Percentiles rank a stretch among this genome's conserved stretches.
Conservation (phyloP, 2,797 vertebrate genomes). For the Bradypodion pumilum region DNA sequence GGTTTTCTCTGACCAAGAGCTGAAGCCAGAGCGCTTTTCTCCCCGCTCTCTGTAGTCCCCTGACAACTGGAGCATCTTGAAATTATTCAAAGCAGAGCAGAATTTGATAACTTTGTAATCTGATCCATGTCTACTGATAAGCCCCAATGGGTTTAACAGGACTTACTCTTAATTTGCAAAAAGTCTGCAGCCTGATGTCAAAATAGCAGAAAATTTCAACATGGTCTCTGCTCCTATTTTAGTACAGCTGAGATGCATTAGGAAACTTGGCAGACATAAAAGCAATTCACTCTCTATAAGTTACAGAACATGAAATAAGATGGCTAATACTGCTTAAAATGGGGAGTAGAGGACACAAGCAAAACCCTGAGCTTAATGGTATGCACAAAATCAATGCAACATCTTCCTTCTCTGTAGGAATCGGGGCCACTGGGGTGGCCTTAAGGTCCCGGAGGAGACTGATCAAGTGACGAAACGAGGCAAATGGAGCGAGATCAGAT, state of each 20-base stretch:
- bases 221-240: not conserved
- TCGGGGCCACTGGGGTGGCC: too few species aligned
- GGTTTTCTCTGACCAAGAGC: not conserved
- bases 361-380: not conserved
- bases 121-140: not conserved
- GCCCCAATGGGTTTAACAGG: not conserved
- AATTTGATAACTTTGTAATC: not conserved
- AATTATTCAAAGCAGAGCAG: not conserved
- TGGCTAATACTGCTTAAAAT: not conserved
- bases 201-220: not conserved
- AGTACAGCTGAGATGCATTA: not conserved
- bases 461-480: too few species aligned
- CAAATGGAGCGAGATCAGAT: too few species aligned
- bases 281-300: not conserved
- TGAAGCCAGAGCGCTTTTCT: not conserved
- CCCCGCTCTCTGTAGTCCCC: not conserved
- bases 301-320: not conserved
- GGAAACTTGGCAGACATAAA: not conserved
- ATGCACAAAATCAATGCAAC: not conserved
- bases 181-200: not conserved
- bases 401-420: not conserved
- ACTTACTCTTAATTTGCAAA: not conserved
- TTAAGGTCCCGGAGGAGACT: too few species aligned
- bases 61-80: not conserved
- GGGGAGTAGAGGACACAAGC: not conserved